Conservation (phyloP, 2,113 vertebrate genomes). For the Psettodes erumei region DNA sequence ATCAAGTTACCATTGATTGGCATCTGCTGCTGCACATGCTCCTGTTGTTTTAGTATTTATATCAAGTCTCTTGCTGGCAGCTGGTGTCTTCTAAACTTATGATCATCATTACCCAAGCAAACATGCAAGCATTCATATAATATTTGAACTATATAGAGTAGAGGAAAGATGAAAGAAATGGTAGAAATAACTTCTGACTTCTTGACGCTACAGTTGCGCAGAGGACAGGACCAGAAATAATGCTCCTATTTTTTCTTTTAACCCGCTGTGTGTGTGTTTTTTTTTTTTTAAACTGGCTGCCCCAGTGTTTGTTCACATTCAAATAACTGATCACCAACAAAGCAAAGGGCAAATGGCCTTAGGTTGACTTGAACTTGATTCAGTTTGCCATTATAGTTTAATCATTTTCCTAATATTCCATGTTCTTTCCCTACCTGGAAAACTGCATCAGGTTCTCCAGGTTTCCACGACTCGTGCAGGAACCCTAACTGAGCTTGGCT, state of each 20-base stretch:
- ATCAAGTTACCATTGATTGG: no score
- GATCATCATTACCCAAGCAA: not conserved
- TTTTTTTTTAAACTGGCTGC: no score
- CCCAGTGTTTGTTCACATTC: conserved; percentile 22
- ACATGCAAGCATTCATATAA: not conserved
- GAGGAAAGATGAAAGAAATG: not conserved
- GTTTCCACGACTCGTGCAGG: not conserved
- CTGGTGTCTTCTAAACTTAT: not conserved
- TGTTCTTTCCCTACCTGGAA: not conserved
- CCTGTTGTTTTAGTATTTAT: not conserved
- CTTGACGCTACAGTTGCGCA: no score
- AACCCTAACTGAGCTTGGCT: not conserved
- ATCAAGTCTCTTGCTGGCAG: not conserved
- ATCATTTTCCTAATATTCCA: not conserved
- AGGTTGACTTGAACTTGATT: not conserved
- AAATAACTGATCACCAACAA: not conserved
- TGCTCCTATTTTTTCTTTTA: not conserved
- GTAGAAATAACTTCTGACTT: no score
- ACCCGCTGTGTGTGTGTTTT: conserved; percentile 1
- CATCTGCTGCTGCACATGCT: not conserved
- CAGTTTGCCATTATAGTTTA: not conserved
- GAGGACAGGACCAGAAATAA: not conserved
- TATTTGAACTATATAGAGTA: not conserved
- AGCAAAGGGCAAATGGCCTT: not conserved
- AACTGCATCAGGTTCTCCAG: not conserved